Conservation (phyloP, 2,113 vertebrate genomes). For the Caracal caracal region DNA sequence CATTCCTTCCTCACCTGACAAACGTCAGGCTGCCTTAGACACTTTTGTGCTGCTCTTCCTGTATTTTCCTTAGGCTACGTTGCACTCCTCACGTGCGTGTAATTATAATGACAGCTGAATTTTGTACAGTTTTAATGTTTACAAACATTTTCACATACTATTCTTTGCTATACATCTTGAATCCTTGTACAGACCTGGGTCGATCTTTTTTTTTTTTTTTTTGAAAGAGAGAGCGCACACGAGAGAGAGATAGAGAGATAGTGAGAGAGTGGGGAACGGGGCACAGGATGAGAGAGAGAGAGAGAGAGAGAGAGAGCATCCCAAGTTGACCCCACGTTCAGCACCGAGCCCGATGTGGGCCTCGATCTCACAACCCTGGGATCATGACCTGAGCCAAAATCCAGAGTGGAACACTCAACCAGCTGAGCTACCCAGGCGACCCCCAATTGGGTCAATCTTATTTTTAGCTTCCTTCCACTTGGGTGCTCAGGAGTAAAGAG, state of each 20-base stretch:
- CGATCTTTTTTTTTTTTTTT: slow-evolving; percentile 9
- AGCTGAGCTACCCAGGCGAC: too few species aligned
- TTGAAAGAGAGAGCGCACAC: too few species aligned
- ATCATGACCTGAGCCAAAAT: too few species aligned
- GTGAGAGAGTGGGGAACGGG: too few species aligned
- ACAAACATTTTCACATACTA: not conserved
- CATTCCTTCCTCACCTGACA: not conserved
- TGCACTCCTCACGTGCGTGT: slow-evolving; percentile 4
- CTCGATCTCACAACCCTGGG: too few species aligned
- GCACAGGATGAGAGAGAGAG: too few species aligned
- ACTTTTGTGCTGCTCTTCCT: not conserved
- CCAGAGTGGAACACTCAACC: too few species aligned
- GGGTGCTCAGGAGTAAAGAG: not conserved
- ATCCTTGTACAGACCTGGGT: not conserved
- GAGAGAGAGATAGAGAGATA: too few species aligned
- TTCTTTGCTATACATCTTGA: not conserved
- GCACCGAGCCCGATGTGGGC: too few species aligned
- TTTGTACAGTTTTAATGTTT: slow-evolving; percentile 15
- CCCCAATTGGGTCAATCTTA: not conserved
- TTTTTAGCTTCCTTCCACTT: not conserved
- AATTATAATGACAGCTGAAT: slow-evolving; percentile 28
- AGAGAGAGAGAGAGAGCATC: too few species aligned
- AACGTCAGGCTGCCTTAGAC: not conserved
- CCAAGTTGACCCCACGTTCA: too few species aligned
- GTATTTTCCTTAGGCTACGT: slow-evolving; percentile 34